phyloP scores from a whole-genome alignment of 2,113 vertebrate genomes.

The Burhinus oedicnemus region DNA sequence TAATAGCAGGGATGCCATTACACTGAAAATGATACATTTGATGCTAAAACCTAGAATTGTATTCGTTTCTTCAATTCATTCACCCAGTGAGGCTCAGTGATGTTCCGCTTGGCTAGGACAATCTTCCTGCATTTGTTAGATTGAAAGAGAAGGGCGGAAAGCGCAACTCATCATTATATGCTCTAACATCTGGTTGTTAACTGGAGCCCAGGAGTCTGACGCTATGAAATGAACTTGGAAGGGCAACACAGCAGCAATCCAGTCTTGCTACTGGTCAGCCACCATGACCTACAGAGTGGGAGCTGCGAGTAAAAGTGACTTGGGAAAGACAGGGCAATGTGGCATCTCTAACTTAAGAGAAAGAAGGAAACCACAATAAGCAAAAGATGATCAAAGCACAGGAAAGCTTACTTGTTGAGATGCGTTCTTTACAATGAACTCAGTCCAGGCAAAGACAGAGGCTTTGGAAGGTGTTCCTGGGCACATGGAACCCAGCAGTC shows the following conservation, averaged over 20 bases:
- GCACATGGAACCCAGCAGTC: neutral
- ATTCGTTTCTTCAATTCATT: neutral
- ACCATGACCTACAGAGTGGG: neutral
- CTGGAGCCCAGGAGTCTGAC: neutral
- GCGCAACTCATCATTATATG: neutral
- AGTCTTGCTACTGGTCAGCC: neutral
- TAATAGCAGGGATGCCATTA: conserved; percentile 48
- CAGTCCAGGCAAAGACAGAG: neutral
- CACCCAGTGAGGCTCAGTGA: neutral
- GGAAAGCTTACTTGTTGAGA: neutral
- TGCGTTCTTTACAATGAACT: neutral
- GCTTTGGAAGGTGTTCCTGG: neutral
- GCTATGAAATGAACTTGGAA: neutral
- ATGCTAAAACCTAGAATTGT: neutral
- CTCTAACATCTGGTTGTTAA: neutral
- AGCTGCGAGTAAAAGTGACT: neutral
- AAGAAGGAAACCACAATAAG: neutral
- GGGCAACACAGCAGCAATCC: neutral
- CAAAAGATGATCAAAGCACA: neutral
- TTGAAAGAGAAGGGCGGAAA: neutral
- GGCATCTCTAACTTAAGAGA: neutral
- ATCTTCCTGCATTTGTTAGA: neutral
- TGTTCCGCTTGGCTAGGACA: neutral
- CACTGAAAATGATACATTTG: conserved; percentile 35
- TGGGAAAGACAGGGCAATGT: neutral